Base-by-base conservation (phyloP, 2,797 vertebrate species). In the Tenualosa ilisha region DNA sequence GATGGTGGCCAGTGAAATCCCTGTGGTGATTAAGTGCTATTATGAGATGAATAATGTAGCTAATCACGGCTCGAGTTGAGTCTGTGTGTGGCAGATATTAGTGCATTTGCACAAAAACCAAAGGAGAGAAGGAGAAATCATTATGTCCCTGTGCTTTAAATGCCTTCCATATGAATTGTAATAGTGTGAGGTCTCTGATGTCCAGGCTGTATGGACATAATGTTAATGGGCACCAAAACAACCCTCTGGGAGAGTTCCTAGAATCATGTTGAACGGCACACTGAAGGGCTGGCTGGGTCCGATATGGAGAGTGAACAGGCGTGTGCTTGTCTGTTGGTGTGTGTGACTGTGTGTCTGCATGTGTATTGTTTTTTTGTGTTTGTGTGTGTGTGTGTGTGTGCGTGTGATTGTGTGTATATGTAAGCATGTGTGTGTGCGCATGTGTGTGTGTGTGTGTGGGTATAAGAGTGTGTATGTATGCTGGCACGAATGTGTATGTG, bases 31-130 rank as follows among this genome's bases (percentile, higher is more conserved):
- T 89, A 91, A 89, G 87, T 89, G 83, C 85, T 87, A 90, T 91
- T 89, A 89, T 88, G 68, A 83, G 85, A 85, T 86, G 85, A 87
- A 90, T 89, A 89, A 93, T 91, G 91, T 92, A 86, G 85, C 84
- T 91, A 91, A 92, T 92, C 72, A 89, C 83, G 85, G 82, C 88
- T 59, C 87, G 89, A 84, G 63, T 83, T 88, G 85, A 81, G 81
- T 86, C 56, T 90, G 86, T 87, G 88, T 92, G 85, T 87, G 87
- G 86, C 89, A 82, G 86, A 56, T 84, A 46, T 82, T 81, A 85
- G 54, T 56, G 84, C 49, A 31, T 65, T 54, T 84, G 49, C 54
- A 26, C 65, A 72, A 72, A 72, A 72, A 37, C 65, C 65, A 72
- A 72, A 72, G 11, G 65, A 72, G 65, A 31, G 37, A 72, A 26